Base-by-base conservation (phyloP, 2,888 invertebrate genomes). In the Lithophane leautieri region DNA sequence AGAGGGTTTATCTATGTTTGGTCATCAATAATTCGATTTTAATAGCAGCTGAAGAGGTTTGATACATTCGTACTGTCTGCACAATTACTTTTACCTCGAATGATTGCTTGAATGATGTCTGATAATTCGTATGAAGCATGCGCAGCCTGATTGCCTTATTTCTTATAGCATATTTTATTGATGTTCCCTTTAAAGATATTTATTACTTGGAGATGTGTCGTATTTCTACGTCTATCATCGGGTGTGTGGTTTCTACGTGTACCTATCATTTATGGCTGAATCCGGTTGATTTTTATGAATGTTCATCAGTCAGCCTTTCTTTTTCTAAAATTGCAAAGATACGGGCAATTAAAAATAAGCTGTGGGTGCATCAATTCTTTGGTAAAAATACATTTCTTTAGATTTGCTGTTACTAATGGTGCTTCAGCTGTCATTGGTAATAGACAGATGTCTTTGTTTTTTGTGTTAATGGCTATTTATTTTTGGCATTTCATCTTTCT, bases 21-120 rank as follows among this genome's bases (percentile, higher is more conserved):
- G 93, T 83, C 54, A 71, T 67, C 69, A 89, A 92, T 95, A 93
- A 95, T 95, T 93, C 91, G 94, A 94, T 94, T 95, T 94, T 95
- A 95, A 95, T 95, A 92, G 92, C 88, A 90, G 91, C 85, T 87
- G 81, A 79, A 86, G 90, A 89, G 84, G 85, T 89, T 91, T 92
- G 93, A 93, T 92, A 92, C 89, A 92, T 93, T 89, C 88, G 88
- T 84, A 87, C 77, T 89, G 92, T 90, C 90, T 90, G 86, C 87
- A 90, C 90, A 90, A 93, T 94, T 94, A 94, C 88, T 92, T 94
- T 93, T 94, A 93, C 92, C 93, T 92, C 92, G 89, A 92, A 93
- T 93, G 94, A 94, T 94, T 93, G 91, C 93, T 88, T 88, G 90
- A 92, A 89, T 91, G 90, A 94, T 93, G 88, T 68, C 83, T 91